A percentile compares a stretch with the other conserved stretches of the same genome.
Conservation (phyloP, 1,140 invertebrate genomes). For the Druon quercuslanigerum region DNA sequence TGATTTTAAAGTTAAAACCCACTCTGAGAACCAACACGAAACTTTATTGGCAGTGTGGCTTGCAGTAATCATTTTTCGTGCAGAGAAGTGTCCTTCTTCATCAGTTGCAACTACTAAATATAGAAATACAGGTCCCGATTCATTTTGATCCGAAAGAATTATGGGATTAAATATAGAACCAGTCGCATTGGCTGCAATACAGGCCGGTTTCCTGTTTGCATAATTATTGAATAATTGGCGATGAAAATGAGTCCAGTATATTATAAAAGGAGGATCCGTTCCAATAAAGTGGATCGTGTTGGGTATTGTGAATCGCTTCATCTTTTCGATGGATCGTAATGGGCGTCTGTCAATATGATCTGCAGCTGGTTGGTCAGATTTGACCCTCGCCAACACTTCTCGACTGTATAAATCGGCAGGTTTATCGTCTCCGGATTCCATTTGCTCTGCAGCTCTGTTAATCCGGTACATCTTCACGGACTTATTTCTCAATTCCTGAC, state of each 20-base stretch:
- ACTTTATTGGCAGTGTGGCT: slow-evolving; percentile 21
- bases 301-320: too few species aligned
- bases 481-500: background rate
- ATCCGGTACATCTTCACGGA: slow-evolving; percentile 2
- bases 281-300: too few species aligned
- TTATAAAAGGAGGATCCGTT: too few species aligned
- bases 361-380: background rate
- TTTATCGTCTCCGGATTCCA: background rate
- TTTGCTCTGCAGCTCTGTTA: background rate
- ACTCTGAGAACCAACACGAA: slow-evolving; percentile 30
- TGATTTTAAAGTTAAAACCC: background rate
- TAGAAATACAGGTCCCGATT: background rate
- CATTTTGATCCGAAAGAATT: background rate
- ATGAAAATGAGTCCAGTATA: too few species aligned
- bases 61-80: slow-evolving; percentile 17
- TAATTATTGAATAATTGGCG: too few species aligned
- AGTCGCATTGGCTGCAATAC: too few species aligned
- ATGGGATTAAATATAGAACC: background rate
- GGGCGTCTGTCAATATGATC: background rate
- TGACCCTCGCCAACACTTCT: background rate
- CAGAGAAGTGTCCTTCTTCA: slow-evolving; percentile 31
- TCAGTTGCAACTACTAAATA: slow-evolving; percentile 17
- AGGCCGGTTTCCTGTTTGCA: too few species aligned
- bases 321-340: background rate
- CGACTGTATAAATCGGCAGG: background rate